phyloP scores from a whole-genome alignment of 2,113 vertebrate genomes.

The Athene noctua region DNA sequence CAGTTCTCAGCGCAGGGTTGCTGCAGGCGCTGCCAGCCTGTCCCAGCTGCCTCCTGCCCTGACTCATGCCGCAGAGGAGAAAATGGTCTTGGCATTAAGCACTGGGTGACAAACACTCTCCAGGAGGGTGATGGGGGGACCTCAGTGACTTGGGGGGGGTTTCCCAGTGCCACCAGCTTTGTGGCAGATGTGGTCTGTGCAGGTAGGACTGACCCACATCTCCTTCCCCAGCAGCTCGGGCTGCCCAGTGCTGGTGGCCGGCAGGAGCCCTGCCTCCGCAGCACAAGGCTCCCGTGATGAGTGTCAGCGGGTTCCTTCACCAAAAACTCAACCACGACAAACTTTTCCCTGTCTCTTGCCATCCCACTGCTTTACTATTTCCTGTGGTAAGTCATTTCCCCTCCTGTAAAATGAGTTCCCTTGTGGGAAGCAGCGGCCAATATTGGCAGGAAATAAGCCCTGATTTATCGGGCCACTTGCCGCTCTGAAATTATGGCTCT shows the following conservation, averaged over 20 bases:
- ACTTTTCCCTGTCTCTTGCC: not conserved
- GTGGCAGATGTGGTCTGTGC: not conserved
- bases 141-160: not conserved
- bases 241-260: not conserved
- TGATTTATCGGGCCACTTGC: slow-evolving; percentile 17
- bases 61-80: not conserved
- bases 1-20: not conserved
- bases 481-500: not conserved
- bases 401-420: slow-evolving; percentile 21
- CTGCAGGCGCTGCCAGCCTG: accelerated
- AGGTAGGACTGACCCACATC: not conserved
- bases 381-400: not conserved
- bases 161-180: not conserved
- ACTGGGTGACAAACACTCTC: accelerated
- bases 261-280: not conserved
- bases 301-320: not conserved
- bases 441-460: slow-evolving; percentile 23
- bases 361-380: not conserved
- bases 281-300: accelerated
- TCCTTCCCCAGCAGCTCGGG: not conserved
- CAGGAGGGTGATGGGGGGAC: accelerated
- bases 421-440: slow-evolving; percentile 12
- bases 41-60: not conserved
- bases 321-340: not conserved
- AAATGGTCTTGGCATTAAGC: not conserved